Base-by-base conservation (phyloP, 2,888 invertebrate genomes). In the Lithophane leautieri region DNA sequence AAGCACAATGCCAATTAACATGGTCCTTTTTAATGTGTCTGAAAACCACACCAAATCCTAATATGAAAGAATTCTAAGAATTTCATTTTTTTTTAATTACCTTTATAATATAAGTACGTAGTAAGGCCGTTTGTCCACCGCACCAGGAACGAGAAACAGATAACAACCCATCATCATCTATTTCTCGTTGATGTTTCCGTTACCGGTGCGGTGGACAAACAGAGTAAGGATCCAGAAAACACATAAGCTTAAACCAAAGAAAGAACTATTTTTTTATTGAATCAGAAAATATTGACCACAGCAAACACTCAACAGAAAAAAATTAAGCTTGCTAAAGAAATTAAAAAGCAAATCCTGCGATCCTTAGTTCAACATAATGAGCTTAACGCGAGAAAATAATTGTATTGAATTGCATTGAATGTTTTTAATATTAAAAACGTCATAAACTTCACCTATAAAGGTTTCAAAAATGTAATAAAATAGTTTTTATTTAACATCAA, bases 391-490 rank as follows among this genome's bases (percentile, higher is more conserved):
- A 40, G 19, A 56, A 67, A 71, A 79, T 83, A 77, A 87, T 87
- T 85, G 80, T 85, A n/a, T 82, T 25, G 76, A 73, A 76, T 79
- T 81, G 86, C 86, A 88, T 83, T 84, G 67, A 84, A 89, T 88
- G 81, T 79, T 81, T 62, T 79, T 79, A 84, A 82, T 82, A 88
- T 87, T 82, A 89, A 88, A 84, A 83, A 72, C 67, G 62, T 82
- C 75, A 83, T 90, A 90, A 93, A 91, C 88, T 83, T 90, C 87
- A 90, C 83, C 90, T 88, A 91, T 92, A 92, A 93, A 93, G 81
- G 80, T 89, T 82, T 90, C 89, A 88, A 86, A 89, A 89, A 79
- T 81, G 85, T 81, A 88, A 90, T 93, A 91, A 91, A 89, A 89
- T 14, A 4, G 82, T 69, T 83, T 89, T 89, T 90, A 89, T 89